Evolutionary conservation across 2,888 invertebrate genomes (phyloP).

Genomic region (Drosophila melanosoma): DNA sequence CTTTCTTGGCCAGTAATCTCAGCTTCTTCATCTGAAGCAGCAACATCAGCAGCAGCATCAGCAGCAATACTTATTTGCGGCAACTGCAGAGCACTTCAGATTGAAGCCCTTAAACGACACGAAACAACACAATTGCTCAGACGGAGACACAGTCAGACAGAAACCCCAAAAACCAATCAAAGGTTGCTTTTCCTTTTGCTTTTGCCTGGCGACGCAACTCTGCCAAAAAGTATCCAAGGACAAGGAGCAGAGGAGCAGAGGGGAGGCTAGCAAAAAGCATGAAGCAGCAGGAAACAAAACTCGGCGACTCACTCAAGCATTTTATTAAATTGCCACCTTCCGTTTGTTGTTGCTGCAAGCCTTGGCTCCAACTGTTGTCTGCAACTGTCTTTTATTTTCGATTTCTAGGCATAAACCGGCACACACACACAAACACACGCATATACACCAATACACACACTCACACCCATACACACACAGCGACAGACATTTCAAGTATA

Average conservation of each 20-base stretch:
- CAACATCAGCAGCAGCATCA: neutral
- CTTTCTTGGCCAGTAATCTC: slow-evolving; percentile 15
- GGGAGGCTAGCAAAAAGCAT: neutral
- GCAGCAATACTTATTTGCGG: neutral
- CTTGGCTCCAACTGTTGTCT: slow-evolving; percentile 37
- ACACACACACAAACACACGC: slow-evolving; percentile 12
- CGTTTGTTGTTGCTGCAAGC: slow-evolving; percentile 68
- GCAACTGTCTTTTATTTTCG: slow-evolving; percentile 65
- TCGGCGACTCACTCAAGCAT: slow-evolving; percentile 81
- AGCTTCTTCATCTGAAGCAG: slow-evolving; percentile 1
- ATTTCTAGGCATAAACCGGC: slow-evolving; percentile 63
- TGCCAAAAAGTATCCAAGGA: slow-evolving; percentile 60
- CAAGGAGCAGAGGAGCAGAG: slow-evolving; percentile 9
- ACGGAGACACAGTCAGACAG: slow-evolving; percentile 5
- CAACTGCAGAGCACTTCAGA: slow-evolving; percentile 35
- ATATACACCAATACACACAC: no score
- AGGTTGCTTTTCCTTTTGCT: slow-evolving; percentile 48
- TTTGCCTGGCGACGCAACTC: slow-evolving; percentile 30
- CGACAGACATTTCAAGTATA: slow-evolving; percentile 3
- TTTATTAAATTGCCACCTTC: slow-evolving; percentile 84
- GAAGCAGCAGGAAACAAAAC: slow-evolving; percentile 73
- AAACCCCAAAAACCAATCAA: slow-evolving; percentile 55
- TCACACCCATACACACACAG: neutral
- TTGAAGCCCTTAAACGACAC: slow-evolving; percentile 28
- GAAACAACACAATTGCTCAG: slow-evolving; percentile 18